Evolutionary conservation across 2,888 invertebrate species (phyloP).

Genomic region (Stenotaenia linearis): DNA sequence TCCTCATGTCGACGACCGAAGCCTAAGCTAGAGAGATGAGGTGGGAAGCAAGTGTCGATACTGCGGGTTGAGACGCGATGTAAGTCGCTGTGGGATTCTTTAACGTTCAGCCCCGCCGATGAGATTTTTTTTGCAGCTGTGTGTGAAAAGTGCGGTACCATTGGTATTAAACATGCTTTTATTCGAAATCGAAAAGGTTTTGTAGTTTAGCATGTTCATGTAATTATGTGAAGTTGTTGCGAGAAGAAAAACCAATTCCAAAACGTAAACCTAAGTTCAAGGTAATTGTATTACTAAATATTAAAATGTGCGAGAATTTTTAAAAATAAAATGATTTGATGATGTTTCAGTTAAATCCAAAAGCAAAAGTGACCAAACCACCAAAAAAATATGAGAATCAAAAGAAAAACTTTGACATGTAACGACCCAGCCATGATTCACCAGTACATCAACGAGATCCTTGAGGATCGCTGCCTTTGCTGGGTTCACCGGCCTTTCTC

Average conservation of each 20-base stretch:
- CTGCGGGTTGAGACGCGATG: too few relatives aligned
- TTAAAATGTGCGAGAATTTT: background rate
- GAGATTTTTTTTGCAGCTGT: conserved; percentile 58
- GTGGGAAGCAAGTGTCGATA: too few relatives aligned
- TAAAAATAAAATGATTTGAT: background rate
- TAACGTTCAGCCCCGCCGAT: too few relatives aligned
- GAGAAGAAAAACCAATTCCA: conserved; percentile 37
- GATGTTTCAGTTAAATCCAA: background rate
- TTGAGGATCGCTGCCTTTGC: too few relatives aligned
- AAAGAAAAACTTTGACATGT: background rate
- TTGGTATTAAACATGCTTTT: conserved; percentile 79
- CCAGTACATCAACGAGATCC: too few relatives aligned
- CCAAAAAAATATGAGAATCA: conserved; percentile 11
- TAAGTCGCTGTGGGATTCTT: too few relatives aligned
- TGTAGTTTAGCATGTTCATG: conserved; percentile 75
- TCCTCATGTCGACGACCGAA: too few relatives aligned
- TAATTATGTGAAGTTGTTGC: conserved; percentile 36
- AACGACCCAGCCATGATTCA: too few relatives aligned
- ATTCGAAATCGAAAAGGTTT: conserved; percentile 72
- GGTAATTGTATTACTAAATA: background rate
- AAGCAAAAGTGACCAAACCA: conserved; percentile 32
- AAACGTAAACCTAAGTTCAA: conserved; percentile 36
- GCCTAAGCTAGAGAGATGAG: too few relatives aligned
- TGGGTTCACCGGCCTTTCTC: too few relatives aligned
- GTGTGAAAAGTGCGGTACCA: conserved; percentile 76